Conservation (phyloP, 2,113 vertebrate species). For the Egretta garzetta region DNA sequence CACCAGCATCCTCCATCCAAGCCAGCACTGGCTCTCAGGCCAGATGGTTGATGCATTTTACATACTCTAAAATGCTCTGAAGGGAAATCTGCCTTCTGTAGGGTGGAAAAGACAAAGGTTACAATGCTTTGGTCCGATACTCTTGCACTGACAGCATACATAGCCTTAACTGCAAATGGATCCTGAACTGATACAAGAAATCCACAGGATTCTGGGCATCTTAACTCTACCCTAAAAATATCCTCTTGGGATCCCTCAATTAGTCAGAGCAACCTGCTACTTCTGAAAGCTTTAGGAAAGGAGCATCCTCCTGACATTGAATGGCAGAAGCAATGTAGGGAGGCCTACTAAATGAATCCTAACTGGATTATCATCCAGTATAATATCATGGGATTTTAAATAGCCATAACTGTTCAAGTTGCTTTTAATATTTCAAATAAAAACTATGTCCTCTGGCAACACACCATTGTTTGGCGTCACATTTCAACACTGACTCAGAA, state of each 20-base stretch:
- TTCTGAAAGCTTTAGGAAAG: background rate
- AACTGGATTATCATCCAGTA: background rate
- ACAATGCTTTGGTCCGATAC: background rate
- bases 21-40: background rate
- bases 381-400: background rate
- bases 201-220: background rate
- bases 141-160: background rate
- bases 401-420: background rate
- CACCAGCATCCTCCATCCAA: background rate
- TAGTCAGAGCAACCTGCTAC: background rate
- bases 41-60: background rate
- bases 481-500: slow-evolving; percentile 25
- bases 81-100: background rate
- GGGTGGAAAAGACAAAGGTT: background rate
- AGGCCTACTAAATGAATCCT: background rate
- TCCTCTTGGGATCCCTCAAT: background rate
- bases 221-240: background rate
- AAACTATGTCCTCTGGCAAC: background rate
- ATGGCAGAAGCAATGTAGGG: slow-evolving; percentile 19
- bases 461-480: background rate
- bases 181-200: background rate
- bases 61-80: background rate
- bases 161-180: background rate
- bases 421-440: background rate
- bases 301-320: background rate